Conservation (phyloP, 2,113 vertebrate species). For the Ahaetulla prasina region DNA sequence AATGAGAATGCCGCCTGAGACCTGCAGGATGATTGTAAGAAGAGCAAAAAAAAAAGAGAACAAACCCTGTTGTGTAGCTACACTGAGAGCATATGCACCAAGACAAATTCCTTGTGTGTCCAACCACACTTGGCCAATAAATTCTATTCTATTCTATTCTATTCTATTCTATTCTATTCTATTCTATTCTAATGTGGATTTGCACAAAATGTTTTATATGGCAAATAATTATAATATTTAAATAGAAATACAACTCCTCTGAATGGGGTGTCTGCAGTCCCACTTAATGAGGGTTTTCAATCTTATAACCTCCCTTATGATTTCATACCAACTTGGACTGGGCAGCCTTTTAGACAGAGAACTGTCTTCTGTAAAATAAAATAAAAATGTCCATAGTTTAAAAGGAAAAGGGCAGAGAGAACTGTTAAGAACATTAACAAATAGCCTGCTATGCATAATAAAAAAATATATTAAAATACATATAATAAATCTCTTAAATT, state of each 20-base stretch:
- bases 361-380: neutral
- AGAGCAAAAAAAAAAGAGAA: neutral
- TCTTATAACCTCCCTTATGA: neutral
- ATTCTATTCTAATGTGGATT: no score
- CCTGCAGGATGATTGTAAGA: neutral
- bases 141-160: no score
- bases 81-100: no score
- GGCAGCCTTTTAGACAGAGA: neutral
- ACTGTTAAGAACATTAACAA: neutral
- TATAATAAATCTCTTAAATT: neutral
- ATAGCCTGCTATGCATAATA: neutral
- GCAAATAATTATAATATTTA: neutral
- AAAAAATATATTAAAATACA: neutral
- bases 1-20: neutral
- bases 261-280: neutral
- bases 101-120: no score
- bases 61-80: neutral
- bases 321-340: neutral
- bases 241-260: neutral
- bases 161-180: no score
- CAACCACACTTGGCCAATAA: no score
- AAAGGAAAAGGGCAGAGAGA: neutral
- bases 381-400: neutral
- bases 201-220: neutral
- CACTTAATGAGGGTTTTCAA: neutral